Evolutionary conservation across 2,888 invertebrate genomes (phyloP).

Genomic region (Cosmia pyralina): DNA sequence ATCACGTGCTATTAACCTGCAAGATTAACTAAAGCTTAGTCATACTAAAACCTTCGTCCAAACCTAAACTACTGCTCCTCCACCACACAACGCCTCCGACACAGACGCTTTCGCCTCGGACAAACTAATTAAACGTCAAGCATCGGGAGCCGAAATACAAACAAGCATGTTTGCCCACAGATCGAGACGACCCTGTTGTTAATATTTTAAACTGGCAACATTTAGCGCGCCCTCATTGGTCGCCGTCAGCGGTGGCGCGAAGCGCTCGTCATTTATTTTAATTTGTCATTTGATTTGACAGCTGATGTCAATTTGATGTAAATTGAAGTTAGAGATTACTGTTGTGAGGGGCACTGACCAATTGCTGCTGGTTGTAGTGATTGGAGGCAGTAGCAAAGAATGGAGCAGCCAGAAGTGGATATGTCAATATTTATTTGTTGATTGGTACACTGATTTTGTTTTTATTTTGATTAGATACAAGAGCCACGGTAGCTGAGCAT

Average conservation of each 20-base stretch:
- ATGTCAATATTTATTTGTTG: slow-evolving; percentile 49
- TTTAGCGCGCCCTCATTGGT: slow-evolving; percentile 78
- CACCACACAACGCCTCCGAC: slow-evolving; percentile 37
- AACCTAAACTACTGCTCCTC: slow-evolving; percentile 41
- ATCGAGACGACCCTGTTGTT: slow-evolving; percentile 84
- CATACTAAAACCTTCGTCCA: too few species aligned
- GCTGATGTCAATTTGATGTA: slow-evolving; percentile 68
- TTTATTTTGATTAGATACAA: slow-evolving; percentile 26
- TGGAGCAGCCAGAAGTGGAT: slow-evolving; percentile 36
- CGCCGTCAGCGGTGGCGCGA: slow-evolving; percentile 57
- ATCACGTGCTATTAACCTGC: not conserved
- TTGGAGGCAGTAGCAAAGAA: slow-evolving; percentile 49
- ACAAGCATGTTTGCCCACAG: slow-evolving; percentile 86
- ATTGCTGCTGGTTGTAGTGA: slow-evolving; percentile 61
- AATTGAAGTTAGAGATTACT: slow-evolving; percentile 68
- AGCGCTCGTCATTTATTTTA: slow-evolving; percentile 89
- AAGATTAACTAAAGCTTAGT: not conserved
- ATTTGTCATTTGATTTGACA: slow-evolving; percentile 83
- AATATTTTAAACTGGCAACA: slow-evolving; percentile 89
- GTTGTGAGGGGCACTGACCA: slow-evolving; percentile 57
- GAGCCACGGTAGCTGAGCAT: slow-evolving; percentile 24
- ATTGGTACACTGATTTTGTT: slow-evolving; percentile 33
- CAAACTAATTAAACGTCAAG: slow-evolving; percentile 82
- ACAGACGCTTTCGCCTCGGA: slow-evolving; percentile 73
- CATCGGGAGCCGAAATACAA: slow-evolving; percentile 80